These are phyloP conservation scores for Desmophyllum pertusum DNA, from an alignment of 92 coral and sea anemone genomes.

Conservation along the genomic window DNA sequence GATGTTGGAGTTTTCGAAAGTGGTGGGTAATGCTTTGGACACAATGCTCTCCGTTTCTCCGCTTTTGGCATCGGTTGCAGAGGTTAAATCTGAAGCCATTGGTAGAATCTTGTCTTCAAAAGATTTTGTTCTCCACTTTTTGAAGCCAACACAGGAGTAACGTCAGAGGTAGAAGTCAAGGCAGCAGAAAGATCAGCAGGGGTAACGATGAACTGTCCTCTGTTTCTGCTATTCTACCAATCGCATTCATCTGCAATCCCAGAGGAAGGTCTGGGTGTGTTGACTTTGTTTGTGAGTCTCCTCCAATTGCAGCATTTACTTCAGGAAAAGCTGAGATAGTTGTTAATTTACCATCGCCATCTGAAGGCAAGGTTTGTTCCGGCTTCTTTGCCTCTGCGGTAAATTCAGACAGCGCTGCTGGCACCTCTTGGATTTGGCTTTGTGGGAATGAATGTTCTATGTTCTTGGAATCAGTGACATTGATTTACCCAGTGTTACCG, in stretches of 20 bases:
- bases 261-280: slow-evolving; percentile 17
- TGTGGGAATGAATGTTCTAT: slow-evolving; percentile 15
- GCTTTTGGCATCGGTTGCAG: not conserved
- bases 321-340: slow-evolving; percentile 15
- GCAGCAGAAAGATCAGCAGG: not conserved
- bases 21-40: slow-evolving; percentile 14
- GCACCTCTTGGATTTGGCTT: not conserved
- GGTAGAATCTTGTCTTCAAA: slow-evolving; percentile 29
- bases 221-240: slow-evolving; percentile 23
- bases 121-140: slow-evolving; percentile 21
- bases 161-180: not conserved
- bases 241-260: slow-evolving; percentile 40
- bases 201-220: not conserved
- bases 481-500: slow-evolving; percentile 38
- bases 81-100: slow-evolving; percentile 32
- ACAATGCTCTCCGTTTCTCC: slow-evolving; percentile 34
- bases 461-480: slow-evolving; percentile 12
- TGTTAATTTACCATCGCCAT: slow-evolving; percentile 12
- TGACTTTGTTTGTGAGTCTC: not conserved
- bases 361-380: slow-evolving; percentile 5
- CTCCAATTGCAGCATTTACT: not conserved
- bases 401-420: not conserved
- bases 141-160: slow-evolving; percentile 1
- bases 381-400: not conserved
- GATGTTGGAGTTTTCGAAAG: not conserved